Percentiles rank a stretch among this genome's conserved stretches.
These are phyloP conservation scores for Triops cancriformis DNA, from an alignment of 1,140 invertebrate species.

Conservation along the genomic window DNA sequence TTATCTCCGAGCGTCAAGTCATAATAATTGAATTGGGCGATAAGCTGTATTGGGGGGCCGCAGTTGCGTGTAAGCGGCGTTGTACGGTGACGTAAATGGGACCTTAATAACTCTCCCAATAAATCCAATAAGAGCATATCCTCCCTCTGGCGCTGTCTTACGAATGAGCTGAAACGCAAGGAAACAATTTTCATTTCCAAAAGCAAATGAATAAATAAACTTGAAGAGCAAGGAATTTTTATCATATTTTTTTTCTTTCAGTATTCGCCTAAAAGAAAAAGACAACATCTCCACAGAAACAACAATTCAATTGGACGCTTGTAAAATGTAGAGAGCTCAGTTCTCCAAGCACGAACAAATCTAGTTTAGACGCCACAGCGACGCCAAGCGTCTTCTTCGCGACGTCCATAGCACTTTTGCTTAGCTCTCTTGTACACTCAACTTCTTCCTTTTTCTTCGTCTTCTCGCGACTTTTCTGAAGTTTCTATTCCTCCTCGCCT, in stretches of 20 bases:
- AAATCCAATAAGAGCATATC: slow-evolving; percentile 1
- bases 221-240: neutral
- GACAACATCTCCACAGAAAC: neutral
- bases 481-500: neutral
- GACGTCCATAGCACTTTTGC: neutral
- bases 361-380: slow-evolving; percentile 2
- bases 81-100: neutral
- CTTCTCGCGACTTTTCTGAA: neutral
- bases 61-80: neutral
- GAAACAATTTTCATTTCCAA: too few relatives aligned
- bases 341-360: slow-evolving; percentile 13
- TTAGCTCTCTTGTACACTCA: neutral
- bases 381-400: neutral
- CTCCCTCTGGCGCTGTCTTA: neutral
- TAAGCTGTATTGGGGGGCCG: neutral
- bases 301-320: slow-evolving; percentile 6
- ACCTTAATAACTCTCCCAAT: neutral
- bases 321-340: neutral
- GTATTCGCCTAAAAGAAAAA: neutral
- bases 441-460: neutral
- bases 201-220: neutral
- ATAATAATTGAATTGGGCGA: slow-evolving; percentile 11
- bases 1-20: neutral
- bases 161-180: too few relatives aligned
- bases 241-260: neutral